phyloP scores from a whole-genome alignment of 2,797 vertebrate genomes.

The Crypturellus tataupa region DNA sequence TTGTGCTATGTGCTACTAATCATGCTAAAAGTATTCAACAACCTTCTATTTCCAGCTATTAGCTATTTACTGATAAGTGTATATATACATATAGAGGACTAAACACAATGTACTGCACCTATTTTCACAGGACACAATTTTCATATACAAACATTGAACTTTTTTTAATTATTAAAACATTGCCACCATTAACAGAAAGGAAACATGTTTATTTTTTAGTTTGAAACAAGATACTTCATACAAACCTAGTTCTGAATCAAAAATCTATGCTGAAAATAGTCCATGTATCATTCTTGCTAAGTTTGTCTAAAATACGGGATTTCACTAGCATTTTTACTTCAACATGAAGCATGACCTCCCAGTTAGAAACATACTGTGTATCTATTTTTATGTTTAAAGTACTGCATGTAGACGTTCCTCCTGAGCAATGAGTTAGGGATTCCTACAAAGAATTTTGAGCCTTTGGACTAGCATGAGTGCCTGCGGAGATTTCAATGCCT shows the following conservation, averaged over 20 bases:
- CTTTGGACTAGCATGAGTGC: not conserved
- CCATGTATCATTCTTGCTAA: not conserved
- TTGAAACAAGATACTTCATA: constrained; percentile 21
- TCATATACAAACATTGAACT: constrained; percentile 16
- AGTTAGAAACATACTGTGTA: not conserved
- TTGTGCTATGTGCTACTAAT: not conserved
- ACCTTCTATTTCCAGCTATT: not conserved
- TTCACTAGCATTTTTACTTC: constrained; percentile 48
- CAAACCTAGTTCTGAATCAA: constrained; percentile 36
- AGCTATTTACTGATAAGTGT: not conserved
- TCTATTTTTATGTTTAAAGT: not conserved
- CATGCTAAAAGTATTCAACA: not conserved
- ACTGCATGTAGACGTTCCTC: constrained; percentile 4
- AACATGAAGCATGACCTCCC: constrained; percentile 56
- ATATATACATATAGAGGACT: not conserved
- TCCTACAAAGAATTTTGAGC: not conserved
- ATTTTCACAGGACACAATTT: constrained; percentile 21
- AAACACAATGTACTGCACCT: constrained; percentile 18
- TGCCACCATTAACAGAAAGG: constrained; percentile 1
- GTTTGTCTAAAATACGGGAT: constrained; percentile 16
- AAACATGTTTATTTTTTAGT: not conserved
- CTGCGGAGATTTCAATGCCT: constrained; percentile 7
- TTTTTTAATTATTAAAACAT: constrained; percentile 1
- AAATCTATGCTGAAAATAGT: not conserved
- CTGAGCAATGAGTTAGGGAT: constrained; percentile 29